Base-by-base conservation (phyloP, 2,888 invertebrate genomes). In the Isotomurus palustris region DNA sequence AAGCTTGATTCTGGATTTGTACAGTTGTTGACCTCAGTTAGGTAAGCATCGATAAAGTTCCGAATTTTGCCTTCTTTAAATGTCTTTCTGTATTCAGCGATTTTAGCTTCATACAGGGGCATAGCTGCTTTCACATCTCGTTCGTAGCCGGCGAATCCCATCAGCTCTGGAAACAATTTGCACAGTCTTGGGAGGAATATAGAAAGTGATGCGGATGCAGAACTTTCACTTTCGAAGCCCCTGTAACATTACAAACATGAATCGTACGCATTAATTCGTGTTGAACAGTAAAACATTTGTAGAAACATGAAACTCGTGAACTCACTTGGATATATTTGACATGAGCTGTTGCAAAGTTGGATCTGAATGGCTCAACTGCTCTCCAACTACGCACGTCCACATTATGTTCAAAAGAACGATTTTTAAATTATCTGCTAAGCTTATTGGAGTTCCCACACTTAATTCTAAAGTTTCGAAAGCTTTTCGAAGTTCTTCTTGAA, bases 21-120 rank as follows among this genome's bases (percentile, higher is more conserved):
- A n/a, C 24, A 27, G 4, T 19, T 41, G 6, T 57, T 44, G 50
- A 53, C 50, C 28, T 57, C 54, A 27, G 53, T 44, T 10, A 57
- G 14, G 28, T 57, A 60, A 1, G 45, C 57, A 24, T 60, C 60
- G 22, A 57, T 54, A 10, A 60, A 60, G 48, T 60, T 54, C 43
- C 56, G 56, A 17, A 2, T 8, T 12, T 43, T 12, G 12, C 43
- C 43, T 8, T 19, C 21, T 43, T 43, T 21, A 19, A 8, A 24
- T 10, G 21, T 43, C 24, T 43, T 24, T 14, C 24, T 43, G 24
- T 43, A 24, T 12, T 3, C 21, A 4, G 21, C 24, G 22, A 43
- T 43, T 24, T 43, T 21, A 8, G 21, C 43, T 22, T 24, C 22
- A 14, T 43, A 43, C 21, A 5, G 24, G 6, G 43, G 21, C 6